Percentiles rank a stretch among this genome's conserved stretches.
Evolutionary conservation across 1,140 invertebrate genomes (phyloP).

Genomic region (Pseudomyrmex dendroicus): DNA sequence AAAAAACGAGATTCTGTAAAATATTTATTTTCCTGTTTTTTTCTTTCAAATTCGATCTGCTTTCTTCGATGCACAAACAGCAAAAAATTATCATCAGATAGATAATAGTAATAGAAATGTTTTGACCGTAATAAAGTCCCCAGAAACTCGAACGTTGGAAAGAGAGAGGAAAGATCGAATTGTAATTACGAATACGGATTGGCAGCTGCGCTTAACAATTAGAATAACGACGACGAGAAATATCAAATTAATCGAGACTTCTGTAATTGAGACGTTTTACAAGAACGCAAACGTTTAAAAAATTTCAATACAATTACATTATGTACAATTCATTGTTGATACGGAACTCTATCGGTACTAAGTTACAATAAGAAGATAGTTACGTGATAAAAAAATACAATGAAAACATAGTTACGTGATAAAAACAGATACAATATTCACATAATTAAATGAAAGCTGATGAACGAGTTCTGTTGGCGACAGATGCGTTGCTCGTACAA

Average conservation of each 20-base stretch:
- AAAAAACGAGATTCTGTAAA: no score
- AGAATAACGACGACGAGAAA: slow-evolving; percentile 30
- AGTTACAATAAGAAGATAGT: not conserved
- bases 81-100: slow-evolving; percentile 20
- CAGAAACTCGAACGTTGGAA: not conserved
- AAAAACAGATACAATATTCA: not conserved
- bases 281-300: not conserved
- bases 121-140: slow-evolving; percentile 39
- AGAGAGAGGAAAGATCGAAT: slow-evolving; percentile 18
- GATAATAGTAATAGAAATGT: not conserved
- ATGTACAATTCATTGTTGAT: slow-evolving; percentile 10
- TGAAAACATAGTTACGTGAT: no score
- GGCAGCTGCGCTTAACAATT: slow-evolving; percentile 27
- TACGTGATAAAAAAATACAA: not conserved
- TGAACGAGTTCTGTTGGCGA: not conserved
- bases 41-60: not conserved
- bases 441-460: not conserved
- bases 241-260: slow-evolving; percentile 55
- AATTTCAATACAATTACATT: slow-evolving; percentile 20
- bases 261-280: slow-evolving; percentile 34
- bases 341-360: not conserved
- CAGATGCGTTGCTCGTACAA: not conserved
- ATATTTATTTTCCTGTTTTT: not conserved
- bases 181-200: slow-evolving; percentile 44
- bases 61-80: not conserved